A percentile compares a stretch with the other conserved stretches of the same genome.
Conservation (phyloP, 2,797 vertebrate genomes). For the Nothura maculosa region DNA sequence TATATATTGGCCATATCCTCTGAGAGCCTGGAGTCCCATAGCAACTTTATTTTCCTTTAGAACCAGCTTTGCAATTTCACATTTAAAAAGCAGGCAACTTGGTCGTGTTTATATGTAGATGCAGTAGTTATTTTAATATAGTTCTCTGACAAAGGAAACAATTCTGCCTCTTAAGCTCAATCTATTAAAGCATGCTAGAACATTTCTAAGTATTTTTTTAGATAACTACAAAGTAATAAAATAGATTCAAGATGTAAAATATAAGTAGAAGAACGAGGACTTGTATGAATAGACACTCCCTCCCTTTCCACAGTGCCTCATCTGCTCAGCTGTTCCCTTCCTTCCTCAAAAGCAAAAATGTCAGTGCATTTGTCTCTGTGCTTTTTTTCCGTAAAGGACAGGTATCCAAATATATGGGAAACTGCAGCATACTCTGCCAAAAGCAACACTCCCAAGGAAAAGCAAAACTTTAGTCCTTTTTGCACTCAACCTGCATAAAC, state of each 20-base stretch:
- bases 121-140: background rate
- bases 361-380: background rate
- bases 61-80: background rate
- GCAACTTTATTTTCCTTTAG: background rate
- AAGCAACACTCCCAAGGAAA: background rate
- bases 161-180: background rate
- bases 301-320: background rate
- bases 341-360: background rate
- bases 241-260: background rate
- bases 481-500: background rate
- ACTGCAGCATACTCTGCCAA: background rate
- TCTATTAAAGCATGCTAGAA: background rate
- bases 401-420: background rate
- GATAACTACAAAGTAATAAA: background rate
- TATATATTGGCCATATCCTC: background rate
- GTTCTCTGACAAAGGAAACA: background rate
- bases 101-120: background rate
- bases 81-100: background rate
- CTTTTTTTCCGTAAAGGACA: background rate
- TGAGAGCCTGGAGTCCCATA: background rate
- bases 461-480: background rate
- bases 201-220: background rate
- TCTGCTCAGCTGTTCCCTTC: background rate
- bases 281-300: background rate
- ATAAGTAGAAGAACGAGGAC: background rate